These are phyloP conservation scores for Caenorhabditis brenneri DNA, from an alignment of 1,140 invertebrate species.

Conservation along the genomic window DNA sequence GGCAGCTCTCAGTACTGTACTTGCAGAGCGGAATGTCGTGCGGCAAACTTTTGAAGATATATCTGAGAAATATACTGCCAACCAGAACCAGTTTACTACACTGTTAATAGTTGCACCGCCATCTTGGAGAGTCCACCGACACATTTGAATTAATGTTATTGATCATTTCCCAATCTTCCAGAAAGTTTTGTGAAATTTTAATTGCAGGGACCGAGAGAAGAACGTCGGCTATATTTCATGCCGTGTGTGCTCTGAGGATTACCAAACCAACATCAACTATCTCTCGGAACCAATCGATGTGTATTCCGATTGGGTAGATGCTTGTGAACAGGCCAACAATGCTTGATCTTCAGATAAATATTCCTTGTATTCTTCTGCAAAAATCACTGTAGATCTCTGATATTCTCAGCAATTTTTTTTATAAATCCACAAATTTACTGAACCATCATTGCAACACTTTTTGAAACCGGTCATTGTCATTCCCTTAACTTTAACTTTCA, in stretches of 20 bases:
- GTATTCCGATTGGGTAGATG: conserved; percentile 99
- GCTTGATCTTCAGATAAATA: neutral
- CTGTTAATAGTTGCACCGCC: no score
- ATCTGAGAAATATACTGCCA: no score
- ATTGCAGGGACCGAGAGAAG: conserved; percentile 86
- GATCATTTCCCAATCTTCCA: no score
- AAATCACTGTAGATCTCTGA: conserved; percentile 3
- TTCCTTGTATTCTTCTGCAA: neutral
- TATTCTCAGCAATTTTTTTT: conserved; percentile 1
- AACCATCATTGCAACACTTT: neutral
- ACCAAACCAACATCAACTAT: conserved; percentile 89
- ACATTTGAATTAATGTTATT: no score
- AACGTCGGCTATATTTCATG: conserved; percentile 92
- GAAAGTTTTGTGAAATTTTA: conserved; percentile 54
- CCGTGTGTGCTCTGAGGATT: conserved; percentile 92
- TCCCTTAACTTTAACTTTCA: neutral
- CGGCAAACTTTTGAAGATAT: no score
- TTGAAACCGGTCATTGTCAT: neutral
- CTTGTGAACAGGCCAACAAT: conserved; percentile 81
- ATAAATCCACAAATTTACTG: no score
- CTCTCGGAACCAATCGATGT: conserved; percentile 96
- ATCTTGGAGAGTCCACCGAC: no score
- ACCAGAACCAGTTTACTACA: no score
- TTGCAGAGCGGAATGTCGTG: no score
- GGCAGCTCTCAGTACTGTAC: no score